Evolutionary conservation across 2,113 vertebrate species (phyloP).

Genomic region (Ibidorhyncha struthersii): DNA sequence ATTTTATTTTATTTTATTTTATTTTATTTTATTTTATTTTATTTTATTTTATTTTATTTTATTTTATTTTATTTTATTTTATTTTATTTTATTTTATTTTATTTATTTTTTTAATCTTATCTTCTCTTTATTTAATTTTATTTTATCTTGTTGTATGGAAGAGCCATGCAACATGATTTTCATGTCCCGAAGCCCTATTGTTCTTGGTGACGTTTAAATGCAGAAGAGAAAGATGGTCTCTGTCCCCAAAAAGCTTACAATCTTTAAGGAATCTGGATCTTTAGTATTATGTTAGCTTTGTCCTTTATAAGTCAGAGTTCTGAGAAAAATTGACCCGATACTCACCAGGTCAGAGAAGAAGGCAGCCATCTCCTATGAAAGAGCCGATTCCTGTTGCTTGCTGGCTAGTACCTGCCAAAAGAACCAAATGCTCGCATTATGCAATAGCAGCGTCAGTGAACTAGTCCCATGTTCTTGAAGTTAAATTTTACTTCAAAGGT

Average conservation of each 20-base stretch:
- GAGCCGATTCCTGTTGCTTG: neutral
- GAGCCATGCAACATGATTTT: neutral
- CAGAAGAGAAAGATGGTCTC: neutral
- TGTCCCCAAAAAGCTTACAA: neutral
- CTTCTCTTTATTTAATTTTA: neutral
- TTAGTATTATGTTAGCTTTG: neutral
- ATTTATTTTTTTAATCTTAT: neutral
- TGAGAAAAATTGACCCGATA: neutral
- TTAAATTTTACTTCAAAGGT: constrained; percentile 65
- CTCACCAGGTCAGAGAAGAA: constrained; percentile 62
- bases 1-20: neutral
- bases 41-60: neutral
- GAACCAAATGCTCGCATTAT: neutral
- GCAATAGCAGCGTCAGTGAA: neutral
- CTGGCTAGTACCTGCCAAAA: neutral
- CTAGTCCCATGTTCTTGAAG: neutral
- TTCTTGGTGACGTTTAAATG: neutral
- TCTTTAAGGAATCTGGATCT: neutral
- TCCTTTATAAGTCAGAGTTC: neutral
- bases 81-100: neutral
- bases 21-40: neutral
- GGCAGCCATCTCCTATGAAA: neutral
- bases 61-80: neutral
- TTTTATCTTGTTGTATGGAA: neutral
- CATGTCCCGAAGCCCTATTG: neutral